phyloP scores from a whole-genome alignment of 2,113 vertebrate genomes.

The Alectura lathami region DNA sequence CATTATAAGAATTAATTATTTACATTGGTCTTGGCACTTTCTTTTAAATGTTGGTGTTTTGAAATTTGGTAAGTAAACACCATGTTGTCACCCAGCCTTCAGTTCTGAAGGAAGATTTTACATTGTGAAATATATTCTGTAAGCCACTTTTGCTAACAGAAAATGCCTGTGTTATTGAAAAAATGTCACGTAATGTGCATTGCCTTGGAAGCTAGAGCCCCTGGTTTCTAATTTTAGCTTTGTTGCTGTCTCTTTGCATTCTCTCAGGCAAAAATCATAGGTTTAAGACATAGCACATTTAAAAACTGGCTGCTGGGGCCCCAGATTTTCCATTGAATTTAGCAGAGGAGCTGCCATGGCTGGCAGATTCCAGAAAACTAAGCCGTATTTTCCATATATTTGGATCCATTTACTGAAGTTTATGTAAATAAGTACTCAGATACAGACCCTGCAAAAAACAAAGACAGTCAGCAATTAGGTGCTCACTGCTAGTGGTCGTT shows the following conservation, averaged over 20 bases:
- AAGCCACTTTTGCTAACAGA: constrained; percentile 21
- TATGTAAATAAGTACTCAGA: background rate
- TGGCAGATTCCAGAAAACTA: background rate
- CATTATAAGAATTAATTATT: background rate
- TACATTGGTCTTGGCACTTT: background rate
- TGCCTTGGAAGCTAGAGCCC: constrained; percentile 48
- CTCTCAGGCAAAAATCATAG: background rate
- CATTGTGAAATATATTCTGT: background rate
- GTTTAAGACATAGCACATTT: background rate
- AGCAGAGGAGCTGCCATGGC: background rate
- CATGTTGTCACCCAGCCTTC: background rate
- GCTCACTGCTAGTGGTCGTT: background rate
- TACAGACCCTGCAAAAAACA: background rate
- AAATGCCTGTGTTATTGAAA: constrained; percentile 53
- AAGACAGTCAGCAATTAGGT: background rate
- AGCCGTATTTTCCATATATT: background rate
- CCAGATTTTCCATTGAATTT: background rate
- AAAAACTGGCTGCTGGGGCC: background rate
- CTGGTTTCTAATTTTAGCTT: constrained; percentile 62
- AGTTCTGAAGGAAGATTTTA: background rate
- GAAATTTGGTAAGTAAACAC: background rate
- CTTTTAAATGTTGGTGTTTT: background rate
- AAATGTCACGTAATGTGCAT: constrained; percentile 2
- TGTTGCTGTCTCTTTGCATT: constrained; percentile 43
- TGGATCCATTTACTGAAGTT: background rate